Conservation (phyloP, 2,888 invertebrate species). For the Erannis defoliaria region DNA sequence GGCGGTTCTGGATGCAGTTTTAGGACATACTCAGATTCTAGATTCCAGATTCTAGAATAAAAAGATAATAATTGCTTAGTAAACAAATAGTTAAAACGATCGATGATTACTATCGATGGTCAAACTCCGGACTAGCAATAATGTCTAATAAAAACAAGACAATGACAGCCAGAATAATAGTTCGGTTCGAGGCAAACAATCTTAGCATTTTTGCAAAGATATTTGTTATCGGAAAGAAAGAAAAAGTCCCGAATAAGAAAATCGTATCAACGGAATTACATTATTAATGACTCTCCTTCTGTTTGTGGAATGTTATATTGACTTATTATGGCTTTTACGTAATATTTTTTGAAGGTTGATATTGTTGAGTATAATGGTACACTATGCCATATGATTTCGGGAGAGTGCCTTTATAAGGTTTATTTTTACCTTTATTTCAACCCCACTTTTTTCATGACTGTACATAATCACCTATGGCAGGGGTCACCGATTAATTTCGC, state of each 20-base stretch:
- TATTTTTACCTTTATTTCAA: too few species aligned
- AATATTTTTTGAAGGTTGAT: neutral
- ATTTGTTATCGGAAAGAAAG: constrained; percentile 37
- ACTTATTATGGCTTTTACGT: constrained; percentile 19
- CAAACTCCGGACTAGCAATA: constrained; percentile 18
- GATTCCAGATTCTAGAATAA: too few species aligned
- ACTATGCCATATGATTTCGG: neutral
- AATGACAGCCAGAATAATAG: constrained; percentile 27
- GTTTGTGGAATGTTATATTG: constrained; percentile 16
- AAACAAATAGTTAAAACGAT: too few species aligned
- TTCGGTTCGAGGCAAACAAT: constrained; percentile 24
- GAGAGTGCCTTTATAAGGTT: neutral
- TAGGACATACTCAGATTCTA: too few species aligned
- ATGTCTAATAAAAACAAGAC: constrained; percentile 25
- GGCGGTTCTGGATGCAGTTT: too few species aligned
- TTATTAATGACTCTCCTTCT: constrained; percentile 40
- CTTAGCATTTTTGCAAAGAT: constrained; percentile 35
- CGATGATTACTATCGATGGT: constrained; percentile 9
- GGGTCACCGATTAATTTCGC: too few species aligned
- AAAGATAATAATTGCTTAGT: too few species aligned
- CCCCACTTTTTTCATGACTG: too few species aligned
- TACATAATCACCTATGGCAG: too few species aligned
- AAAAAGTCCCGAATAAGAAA: constrained; percentile 29
- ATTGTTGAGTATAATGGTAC: neutral
- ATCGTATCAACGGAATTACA: constrained; percentile 39